phyloP scores from a whole-genome alignment of 2,113 vertebrate species.

The Thinocorus orbignyianus region DNA sequence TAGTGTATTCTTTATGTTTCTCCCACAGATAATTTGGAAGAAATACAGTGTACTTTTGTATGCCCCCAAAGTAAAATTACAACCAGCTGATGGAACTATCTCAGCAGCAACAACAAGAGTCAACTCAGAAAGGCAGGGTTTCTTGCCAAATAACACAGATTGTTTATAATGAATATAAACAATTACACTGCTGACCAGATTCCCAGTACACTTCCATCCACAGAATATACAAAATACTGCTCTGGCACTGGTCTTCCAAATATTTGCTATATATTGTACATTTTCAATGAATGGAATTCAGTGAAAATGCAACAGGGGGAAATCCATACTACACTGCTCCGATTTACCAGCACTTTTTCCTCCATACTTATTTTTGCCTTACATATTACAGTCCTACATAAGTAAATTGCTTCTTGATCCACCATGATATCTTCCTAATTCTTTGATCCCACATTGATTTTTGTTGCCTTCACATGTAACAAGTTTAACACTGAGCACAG shows the following conservation, averaged over 20 bases:
- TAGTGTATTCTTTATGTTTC: constrained; percentile 47
- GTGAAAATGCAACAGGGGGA: background rate
- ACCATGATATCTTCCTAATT: background rate
- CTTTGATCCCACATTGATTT: background rate
- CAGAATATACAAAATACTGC: constrained; percentile 45
- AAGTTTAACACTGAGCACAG: background rate
- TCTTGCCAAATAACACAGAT: constrained; percentile 69
- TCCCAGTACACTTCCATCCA: constrained; percentile 55
- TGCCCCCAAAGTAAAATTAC: constrained; percentile 65
- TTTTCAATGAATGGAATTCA: constrained; percentile 26
- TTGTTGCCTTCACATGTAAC: background rate
- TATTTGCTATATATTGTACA: constrained; percentile 53
- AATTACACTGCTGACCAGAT: constrained; percentile 66
- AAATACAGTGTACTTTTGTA: constrained; percentile 57
- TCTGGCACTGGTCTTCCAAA: constrained; percentile 47
- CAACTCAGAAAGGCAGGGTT: constrained; percentile 48
- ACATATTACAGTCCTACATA: background rate
- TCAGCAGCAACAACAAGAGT: constrained; percentile 41
- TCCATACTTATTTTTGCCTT: background rate
- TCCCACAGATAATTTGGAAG: constrained; percentile 64
- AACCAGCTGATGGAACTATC: constrained; percentile 67
- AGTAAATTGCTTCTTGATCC: background rate
- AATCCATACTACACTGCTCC: background rate
- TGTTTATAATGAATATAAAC: constrained; percentile 74
- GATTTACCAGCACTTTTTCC: background rate